phyloP scores from a whole-genome alignment of 2,797 vertebrate genomes.

The Danio jaintianensis region DNA sequence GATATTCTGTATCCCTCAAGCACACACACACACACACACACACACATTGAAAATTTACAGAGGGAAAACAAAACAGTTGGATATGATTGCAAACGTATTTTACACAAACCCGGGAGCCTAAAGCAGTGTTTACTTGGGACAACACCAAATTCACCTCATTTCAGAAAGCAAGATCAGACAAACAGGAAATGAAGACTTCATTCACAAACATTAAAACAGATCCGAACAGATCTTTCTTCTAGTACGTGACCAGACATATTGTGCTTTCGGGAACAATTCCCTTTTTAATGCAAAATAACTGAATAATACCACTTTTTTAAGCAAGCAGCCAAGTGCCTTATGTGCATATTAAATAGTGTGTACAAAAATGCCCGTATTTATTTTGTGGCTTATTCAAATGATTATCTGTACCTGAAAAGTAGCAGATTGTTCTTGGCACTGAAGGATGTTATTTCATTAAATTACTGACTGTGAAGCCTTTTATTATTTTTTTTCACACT shows the following conservation, averaged over 20 bases:
- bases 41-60: not conserved
- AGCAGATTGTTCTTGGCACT: slow-evolving; percentile 12
- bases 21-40: not conserved
- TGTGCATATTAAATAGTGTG: not conserved
- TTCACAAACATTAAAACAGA: slow-evolving; percentile 8
- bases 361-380: slow-evolving; percentile 2
- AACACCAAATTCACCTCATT: slow-evolving; percentile 4
- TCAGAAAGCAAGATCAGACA: slow-evolving; percentile 6
- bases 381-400: slow-evolving; percentile 11
- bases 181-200: slow-evolving; percentile 5
- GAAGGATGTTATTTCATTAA: slow-evolving; percentile 34
- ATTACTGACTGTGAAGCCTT: slow-evolving; percentile 25
- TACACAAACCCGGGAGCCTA: not conserved
- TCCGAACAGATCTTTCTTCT: slow-evolving; percentile 4
- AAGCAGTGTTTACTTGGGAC: not conserved
- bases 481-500: slow-evolving; percentile 28
- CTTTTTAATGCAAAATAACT: not conserved
- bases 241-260: not conserved
- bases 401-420: slow-evolving; percentile 30
- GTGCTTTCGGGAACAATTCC: slow-evolving; percentile 10
- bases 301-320: not conserved
- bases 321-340: not conserved
- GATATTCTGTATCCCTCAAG: slow-evolving; percentile 13
- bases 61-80: slow-evolving; percentile 1
- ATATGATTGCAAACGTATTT: slow-evolving; percentile 25